A percentile compares a stretch with the other conserved stretches of the same genome.
These are phyloP conservation scores for Cantharis nigra DNA, from an alignment of 2,888 invertebrate species.

Conservation along the genomic window DNA sequence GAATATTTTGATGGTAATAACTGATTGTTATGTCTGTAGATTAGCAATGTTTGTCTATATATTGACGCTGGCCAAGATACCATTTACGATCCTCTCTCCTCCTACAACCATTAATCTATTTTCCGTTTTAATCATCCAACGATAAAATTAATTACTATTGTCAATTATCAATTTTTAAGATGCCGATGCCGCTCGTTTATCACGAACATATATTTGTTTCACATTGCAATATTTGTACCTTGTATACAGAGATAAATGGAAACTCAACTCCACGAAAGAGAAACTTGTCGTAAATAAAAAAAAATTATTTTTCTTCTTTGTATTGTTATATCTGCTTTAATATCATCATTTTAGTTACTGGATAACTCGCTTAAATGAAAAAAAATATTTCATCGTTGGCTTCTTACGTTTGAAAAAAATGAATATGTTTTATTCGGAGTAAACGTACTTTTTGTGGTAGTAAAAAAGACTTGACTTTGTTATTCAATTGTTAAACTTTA, in stretches of 20 bases:
- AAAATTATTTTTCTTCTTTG: no score
- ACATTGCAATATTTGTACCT: not conserved
- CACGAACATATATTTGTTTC: not conserved
- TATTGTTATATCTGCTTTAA: no score
- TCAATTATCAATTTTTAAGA: not conserved
- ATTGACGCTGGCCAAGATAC: constrained; percentile 33
- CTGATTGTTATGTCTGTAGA: constrained; percentile 42
- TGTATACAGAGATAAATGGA: not conserved
- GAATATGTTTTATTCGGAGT: no score
- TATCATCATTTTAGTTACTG: no score
- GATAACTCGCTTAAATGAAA: no score
- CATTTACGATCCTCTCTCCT: constrained; percentile 16
- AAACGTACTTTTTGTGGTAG: no score
- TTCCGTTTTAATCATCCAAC: not conserved
- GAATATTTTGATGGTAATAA: constrained; percentile 43
- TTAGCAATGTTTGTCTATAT: constrained; percentile 34
- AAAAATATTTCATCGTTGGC: no score
- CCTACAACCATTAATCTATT: not conserved
- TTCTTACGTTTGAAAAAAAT: no score
- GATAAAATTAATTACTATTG: not conserved
- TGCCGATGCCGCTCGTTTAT: not conserved
- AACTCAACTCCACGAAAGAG: not conserved
- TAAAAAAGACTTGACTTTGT: no score
- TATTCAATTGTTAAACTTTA: no score
- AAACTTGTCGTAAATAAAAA: not conserved